Conservation (phyloP, 2,797 vertebrate species). For the Thaleichthys pacificus region DNA sequence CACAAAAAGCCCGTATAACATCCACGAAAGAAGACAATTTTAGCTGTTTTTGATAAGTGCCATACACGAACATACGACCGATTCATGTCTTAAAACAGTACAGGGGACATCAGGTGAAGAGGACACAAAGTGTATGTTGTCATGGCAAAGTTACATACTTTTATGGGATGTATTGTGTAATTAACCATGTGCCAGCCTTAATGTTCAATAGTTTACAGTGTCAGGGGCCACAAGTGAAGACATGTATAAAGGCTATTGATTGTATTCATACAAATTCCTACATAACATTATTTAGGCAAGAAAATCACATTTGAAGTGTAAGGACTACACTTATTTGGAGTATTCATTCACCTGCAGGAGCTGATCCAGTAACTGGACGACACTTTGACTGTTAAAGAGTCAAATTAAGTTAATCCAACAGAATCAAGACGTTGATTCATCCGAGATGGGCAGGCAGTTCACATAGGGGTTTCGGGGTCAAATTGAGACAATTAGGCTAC, state of each 20-base stretch:
- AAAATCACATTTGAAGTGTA: neutral
- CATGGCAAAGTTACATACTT: conserved; percentile 14
- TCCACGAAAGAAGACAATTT: neutral
- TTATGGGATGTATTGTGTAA: conserved; percentile 4
- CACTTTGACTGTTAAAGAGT: conserved; percentile 20
- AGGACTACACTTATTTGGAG: neutral
- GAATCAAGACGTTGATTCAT: neutral
- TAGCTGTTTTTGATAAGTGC: conserved; percentile 2
- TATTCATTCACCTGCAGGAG: conserved; percentile 4
- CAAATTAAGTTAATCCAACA: conserved; percentile 1
- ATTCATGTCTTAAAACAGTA: neutral
- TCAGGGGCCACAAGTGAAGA: too few relatives aligned
- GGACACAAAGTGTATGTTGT: neutral
- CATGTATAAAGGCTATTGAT: neutral
- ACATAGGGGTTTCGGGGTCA: neutral
- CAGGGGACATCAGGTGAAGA: neutral
- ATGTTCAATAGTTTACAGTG: neutral
- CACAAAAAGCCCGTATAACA: too few relatives aligned
- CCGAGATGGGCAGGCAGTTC: neutral
- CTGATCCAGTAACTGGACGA: conserved; percentile 20
- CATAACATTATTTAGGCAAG: neutral
- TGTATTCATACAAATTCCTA: neutral
- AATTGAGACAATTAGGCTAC: conserved; percentile 1
- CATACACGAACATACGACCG: neutral
- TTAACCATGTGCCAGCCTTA: conserved; percentile 8